Conservation (phyloP, 2,888 invertebrate species). For the Drosophila nr. perissopoda region DNA sequence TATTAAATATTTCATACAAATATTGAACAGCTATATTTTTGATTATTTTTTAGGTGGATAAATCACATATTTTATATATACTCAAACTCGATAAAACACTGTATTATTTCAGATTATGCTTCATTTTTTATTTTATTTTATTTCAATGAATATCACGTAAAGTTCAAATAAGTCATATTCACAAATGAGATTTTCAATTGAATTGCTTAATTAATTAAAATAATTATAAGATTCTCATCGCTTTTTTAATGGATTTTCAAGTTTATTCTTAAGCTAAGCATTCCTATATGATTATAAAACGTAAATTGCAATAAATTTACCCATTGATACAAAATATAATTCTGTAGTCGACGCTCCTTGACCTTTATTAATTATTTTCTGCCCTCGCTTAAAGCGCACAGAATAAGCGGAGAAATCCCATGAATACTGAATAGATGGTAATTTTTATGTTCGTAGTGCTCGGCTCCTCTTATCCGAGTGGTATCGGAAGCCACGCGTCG, state of each 20-base stretch:
- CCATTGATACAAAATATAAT: neutral
- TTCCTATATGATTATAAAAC: neutral
- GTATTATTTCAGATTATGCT: neutral
- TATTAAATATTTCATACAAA: no score
- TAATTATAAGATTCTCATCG: neutral
- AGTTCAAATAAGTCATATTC: neutral
- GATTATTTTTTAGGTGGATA: neutral
- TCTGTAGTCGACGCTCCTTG: neutral
- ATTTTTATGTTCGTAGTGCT: slow-evolving; percentile 14
- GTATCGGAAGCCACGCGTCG: slow-evolving; percentile 15
- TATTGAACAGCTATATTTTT: neutral
- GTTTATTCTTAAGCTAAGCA: no score
- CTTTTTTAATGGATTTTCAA: neutral
- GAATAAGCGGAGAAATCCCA: slow-evolving; percentile 18
- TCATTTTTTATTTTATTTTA: neutral
- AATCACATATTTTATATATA: neutral
- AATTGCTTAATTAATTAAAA: neutral
- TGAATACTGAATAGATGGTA: slow-evolving; percentile 7
- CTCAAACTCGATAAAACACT: neutral
- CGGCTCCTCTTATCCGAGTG: slow-evolving; percentile 18
- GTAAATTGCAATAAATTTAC: neutral
- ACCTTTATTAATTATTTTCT: slow-evolving; percentile 18
- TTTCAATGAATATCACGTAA: neutral
- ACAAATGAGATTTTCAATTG: neutral
- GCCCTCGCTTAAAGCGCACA: slow-evolving; percentile 18